Conservation (phyloP, 2,888 invertebrate species). For the Rhamphomyia laevipes region DNA sequence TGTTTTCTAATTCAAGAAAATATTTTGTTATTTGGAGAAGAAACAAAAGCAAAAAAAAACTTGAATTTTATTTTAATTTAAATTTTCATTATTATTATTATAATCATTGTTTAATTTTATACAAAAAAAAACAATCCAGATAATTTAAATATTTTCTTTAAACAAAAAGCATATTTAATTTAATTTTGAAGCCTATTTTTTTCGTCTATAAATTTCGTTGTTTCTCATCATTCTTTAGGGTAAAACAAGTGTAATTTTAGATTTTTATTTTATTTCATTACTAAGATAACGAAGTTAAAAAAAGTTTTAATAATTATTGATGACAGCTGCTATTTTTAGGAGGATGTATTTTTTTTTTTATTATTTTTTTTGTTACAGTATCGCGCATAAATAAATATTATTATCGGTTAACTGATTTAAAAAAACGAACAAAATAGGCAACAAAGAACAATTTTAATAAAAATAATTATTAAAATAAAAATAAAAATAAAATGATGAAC, state of each 20-base stretch:
- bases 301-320: too few species aligned
- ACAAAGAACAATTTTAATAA: conserved; percentile 8
- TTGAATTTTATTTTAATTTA: neutral
- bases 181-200: conserved; percentile 14
- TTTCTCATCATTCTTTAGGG: too few species aligned
- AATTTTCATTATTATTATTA: too few species aligned
- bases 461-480: conserved; percentile 3
- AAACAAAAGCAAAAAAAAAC: neutral
- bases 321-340: too few species aligned
- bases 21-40: neutral
- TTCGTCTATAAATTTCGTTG: conserved; percentile 7
- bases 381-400: too few species aligned
- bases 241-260: neutral
- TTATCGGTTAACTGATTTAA: too few species aligned
- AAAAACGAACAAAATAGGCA: conserved; percentile 18
- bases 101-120: too few species aligned
- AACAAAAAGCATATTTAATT: conserved; percentile 3
- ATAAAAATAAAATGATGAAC: conserved; percentile 8
- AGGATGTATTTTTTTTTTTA: conserved; percentile 5
- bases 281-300: too few species aligned
- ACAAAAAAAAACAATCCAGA: too few species aligned
- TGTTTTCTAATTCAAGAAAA: neutral
- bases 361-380: neutral
- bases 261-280: too few species aligned
- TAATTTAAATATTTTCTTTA: neutral